Evolutionary conservation across 2,113 vertebrate genomes (phyloP).

Genomic region (Gallinago media): DNA sequence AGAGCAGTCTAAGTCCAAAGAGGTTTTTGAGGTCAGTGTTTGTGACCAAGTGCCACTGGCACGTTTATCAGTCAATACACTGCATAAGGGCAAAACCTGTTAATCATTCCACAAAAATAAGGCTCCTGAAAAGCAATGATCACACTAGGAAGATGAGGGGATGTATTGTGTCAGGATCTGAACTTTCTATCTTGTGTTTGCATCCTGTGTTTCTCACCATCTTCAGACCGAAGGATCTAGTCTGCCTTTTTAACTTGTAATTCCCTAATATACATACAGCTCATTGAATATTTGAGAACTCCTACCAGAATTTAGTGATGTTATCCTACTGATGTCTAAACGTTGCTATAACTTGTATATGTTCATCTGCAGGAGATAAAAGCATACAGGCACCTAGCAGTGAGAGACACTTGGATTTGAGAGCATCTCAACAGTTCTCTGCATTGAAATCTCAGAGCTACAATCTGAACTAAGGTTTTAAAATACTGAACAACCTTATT

Average conservation of each 20-base stretch:
- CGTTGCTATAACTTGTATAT: not conserved
- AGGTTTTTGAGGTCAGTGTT: not conserved
- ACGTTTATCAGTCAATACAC: not conserved
- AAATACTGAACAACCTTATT: constrained; percentile 61
- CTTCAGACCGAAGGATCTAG: not conserved
- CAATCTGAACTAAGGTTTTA: constrained; percentile 59
- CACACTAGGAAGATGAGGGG: not conserved
- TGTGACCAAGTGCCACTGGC: not conserved
- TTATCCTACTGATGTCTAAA: not conserved
- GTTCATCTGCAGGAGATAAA: not conserved
- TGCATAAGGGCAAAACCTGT: not conserved
- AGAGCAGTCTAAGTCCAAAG: not conserved
- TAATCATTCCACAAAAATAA: not conserved
- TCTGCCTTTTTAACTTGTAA: not conserved
- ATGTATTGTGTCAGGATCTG: not conserved
- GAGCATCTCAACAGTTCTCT: not conserved
- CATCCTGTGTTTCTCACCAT: not conserved
- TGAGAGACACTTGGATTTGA: constrained; percentile 38
- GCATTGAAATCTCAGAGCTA: constrained; percentile 29
- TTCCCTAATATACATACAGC: not conserved
- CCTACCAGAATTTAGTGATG: not conserved
- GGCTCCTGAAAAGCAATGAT: not conserved
- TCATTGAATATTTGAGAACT: not conserved
- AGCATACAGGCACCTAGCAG: not conserved
- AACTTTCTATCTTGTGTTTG: not conserved